Evolutionary conservation across 2,797 vertebrate genomes (phyloP).

Genomic region (Amniataba percoides): DNA sequence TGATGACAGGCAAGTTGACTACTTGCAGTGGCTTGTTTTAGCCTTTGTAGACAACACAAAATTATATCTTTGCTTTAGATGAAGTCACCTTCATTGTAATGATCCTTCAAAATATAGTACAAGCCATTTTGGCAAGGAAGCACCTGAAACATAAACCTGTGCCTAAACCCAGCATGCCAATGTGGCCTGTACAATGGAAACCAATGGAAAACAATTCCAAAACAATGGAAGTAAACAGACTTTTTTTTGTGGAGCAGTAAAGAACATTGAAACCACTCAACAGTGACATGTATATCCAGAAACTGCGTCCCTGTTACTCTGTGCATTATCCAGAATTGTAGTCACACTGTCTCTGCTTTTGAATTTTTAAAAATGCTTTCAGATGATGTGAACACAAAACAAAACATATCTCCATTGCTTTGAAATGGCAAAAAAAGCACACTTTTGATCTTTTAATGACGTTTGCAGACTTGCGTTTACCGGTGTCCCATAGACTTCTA

Average conservation of each 20-base stretch:
- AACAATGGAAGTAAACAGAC: background rate
- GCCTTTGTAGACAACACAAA: background rate
- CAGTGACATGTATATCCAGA: background rate
- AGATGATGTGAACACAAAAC: background rate
- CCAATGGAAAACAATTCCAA: no score
- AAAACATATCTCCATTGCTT: no score
- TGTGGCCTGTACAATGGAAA: no score
- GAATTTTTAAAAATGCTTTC: background rate
- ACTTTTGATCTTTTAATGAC: slow-evolving; percentile 12
- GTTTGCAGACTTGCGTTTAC: background rate
- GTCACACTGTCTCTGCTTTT: no score
- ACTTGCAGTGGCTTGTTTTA: background rate
- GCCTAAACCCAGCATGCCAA: background rate
- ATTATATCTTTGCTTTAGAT: background rate
- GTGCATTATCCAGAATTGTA: no score
- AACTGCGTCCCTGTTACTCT: background rate
- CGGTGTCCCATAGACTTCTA: background rate
- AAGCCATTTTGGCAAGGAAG: background rate
- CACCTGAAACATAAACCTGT: background rate
- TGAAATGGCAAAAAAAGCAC: no score
- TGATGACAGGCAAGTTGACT: background rate
- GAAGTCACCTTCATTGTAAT: background rate
- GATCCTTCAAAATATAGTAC: background rate
- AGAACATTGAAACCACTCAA: background rate
- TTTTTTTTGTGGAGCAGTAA: background rate